phyloP scores from a whole-genome alignment of 2,888 invertebrate genomes.

The Synergus gifuensis region DNA sequence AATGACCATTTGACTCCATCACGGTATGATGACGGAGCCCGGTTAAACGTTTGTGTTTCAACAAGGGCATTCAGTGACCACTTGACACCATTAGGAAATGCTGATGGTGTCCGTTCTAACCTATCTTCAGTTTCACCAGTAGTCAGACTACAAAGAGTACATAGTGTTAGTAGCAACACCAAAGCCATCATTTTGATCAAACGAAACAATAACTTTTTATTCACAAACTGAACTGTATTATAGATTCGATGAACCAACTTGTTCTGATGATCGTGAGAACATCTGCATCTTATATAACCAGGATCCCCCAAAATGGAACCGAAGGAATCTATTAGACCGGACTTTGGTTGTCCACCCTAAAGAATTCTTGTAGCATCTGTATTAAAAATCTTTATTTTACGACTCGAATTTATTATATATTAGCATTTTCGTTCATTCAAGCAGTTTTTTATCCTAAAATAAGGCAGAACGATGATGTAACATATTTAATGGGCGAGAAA shows the following conservation, averaged over 20 bases:
- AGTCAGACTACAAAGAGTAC: neutral
- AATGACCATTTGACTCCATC: constrained; percentile 55
- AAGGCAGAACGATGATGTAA: neutral
- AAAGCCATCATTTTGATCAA: constrained; percentile 24
- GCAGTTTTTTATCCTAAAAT: neutral
- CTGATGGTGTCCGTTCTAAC: too few relatives aligned
- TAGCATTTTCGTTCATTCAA: neutral
- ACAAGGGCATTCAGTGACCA: too few relatives aligned
- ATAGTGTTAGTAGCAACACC: neutral
- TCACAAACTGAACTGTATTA: constrained; percentile 52
- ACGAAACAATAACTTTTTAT: neutral
- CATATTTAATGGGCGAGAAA: constrained; percentile 7
- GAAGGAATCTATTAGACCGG: neutral
- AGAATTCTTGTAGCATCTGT: neutral
- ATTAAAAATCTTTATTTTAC: neutral
- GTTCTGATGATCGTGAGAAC: constrained; percentile 45
- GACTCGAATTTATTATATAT: neutral
- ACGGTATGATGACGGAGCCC: constrained; percentile 47
- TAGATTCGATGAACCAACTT: constrained; percentile 53
- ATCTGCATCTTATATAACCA: constrained; percentile 51
- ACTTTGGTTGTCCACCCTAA: neutral
- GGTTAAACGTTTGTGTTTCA: neutral
- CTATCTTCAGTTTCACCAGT: too few relatives aligned
- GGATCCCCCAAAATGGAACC: neutral
- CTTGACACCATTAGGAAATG: too few relatives aligned